Evolutionary conservation across 2,888 invertebrate species (phyloP).

Genomic region (Pheosia tremula): DNA sequence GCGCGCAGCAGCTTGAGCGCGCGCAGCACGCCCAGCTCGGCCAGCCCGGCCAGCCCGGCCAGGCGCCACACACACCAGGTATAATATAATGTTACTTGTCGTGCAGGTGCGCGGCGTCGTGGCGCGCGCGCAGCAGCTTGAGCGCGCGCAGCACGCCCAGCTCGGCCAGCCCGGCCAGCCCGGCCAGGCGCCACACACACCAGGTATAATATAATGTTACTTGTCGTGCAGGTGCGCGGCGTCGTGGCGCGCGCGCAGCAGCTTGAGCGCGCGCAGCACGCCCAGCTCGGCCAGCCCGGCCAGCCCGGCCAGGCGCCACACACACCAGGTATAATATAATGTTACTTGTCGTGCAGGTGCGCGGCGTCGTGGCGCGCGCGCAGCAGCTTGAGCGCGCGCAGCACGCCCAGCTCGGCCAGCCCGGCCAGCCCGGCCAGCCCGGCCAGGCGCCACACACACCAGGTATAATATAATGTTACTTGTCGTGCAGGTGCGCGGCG

Average conservation of each 20-base stretch:
- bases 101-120: constrained; percentile 81
- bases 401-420: constrained; percentile 92
- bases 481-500: constrained; percentile 86
- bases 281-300: constrained; percentile 92
- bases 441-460: constrained; percentile 88
- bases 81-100: constrained; percentile 87
- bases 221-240: constrained; percentile 87
- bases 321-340: constrained; percentile 90
- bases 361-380: constrained; percentile 74
- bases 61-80: constrained; percentile 91
- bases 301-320: constrained; percentile 90
- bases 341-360: constrained; percentile 89
- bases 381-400: constrained; percentile 90
- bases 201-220: constrained; percentile 87
- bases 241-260: constrained; percentile 83
- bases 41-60: constrained; percentile 92
- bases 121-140: constrained; percentile 86
- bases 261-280: constrained; percentile 91
- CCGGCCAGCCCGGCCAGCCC: constrained; percentile 91
- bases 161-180: constrained; percentile 92
- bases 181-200: constrained; percentile 90
- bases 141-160: constrained; percentile 93
- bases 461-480: constrained; percentile 82
- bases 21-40: constrained; percentile 93
- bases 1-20: constrained; percentile 89